Conservation (phyloP, 2,888 invertebrate species). For the Vandiemenella viatica region DNA sequence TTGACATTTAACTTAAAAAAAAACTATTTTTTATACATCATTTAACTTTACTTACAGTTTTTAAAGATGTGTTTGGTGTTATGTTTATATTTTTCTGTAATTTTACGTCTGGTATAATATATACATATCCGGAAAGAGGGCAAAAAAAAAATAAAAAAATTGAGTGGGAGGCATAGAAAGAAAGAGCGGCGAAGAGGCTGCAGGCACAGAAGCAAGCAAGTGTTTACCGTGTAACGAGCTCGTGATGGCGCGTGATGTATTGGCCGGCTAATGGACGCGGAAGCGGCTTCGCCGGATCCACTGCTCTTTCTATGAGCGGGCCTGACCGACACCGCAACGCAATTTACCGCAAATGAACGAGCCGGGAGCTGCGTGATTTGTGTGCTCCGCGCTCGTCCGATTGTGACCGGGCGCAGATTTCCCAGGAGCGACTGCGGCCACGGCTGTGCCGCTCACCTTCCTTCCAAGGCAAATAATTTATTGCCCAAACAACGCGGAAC, state of each 20-base stretch:
- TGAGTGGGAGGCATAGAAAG: no score
- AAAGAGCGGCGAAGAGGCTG: no score
- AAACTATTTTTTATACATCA: no score
- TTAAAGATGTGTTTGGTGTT: no score
- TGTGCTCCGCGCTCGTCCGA: not conserved
- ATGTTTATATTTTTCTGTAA: no score
- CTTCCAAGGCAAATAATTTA: not conserved
- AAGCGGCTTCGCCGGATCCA: not conserved
- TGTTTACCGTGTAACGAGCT: no score
- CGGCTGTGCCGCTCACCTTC: not conserved
- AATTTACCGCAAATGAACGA: not conserved
- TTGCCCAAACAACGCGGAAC: not conserved
- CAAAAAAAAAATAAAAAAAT: no score
- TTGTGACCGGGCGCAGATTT: not conserved
- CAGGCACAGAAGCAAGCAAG: no score
- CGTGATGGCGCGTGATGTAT: not conserved
- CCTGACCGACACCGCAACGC: not conserved
- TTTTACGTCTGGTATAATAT: no score
- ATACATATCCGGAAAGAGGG: no score
- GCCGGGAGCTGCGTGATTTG: not conserved
- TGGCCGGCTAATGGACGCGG: not conserved
- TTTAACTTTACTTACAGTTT: no score
- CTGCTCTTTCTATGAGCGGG: not conserved
- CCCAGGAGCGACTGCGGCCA: not conserved
- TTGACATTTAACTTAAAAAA: no score